Percentiles rank a stretch among this genome's conserved stretches.
phyloP scores from a whole-genome alignment of 2,888 invertebrate species.

The Malacosoma neustria region DNA sequence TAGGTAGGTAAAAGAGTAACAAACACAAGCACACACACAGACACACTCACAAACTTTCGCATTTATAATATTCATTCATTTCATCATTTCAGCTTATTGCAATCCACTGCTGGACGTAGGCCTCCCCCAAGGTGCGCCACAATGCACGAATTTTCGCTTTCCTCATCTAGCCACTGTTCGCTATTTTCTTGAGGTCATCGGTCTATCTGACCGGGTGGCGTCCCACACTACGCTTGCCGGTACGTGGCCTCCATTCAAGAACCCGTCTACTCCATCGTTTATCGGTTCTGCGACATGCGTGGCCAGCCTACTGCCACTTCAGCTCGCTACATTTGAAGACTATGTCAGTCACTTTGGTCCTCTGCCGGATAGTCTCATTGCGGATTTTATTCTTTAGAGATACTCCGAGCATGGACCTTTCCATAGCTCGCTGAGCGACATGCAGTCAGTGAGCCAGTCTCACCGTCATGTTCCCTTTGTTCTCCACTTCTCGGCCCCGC shows the following conservation, averaged over 20 bases:
- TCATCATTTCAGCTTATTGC: too few species aligned
- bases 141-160: too few species aligned
- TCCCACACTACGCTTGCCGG: neutral
- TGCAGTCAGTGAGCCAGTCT: neutral
- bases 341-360: neutral
- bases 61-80: too few species aligned
- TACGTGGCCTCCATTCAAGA: too few species aligned
- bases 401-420: neutral
- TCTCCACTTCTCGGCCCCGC: neutral
- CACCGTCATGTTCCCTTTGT: neutral
- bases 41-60: too few species aligned
- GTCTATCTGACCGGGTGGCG: neutral
- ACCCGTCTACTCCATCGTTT: neutral
- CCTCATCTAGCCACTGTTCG: too few species aligned
- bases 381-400: neutral
- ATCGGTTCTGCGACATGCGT: neutral
- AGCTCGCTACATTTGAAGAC: neutral
- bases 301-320: neutral
- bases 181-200: too few species aligned
- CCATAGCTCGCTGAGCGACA: neutral
- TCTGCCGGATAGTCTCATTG: neutral
- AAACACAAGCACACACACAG: too few species aligned
- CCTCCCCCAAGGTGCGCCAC: too few species aligned
- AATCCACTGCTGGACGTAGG: too few species aligned
- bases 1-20: too few species aligned